Percentiles rank a stretch among this genome's conserved stretches.
phyloP scores from a whole-genome alignment of 2,113 vertebrate genomes.

The Grammomys dolichurus region DNA sequence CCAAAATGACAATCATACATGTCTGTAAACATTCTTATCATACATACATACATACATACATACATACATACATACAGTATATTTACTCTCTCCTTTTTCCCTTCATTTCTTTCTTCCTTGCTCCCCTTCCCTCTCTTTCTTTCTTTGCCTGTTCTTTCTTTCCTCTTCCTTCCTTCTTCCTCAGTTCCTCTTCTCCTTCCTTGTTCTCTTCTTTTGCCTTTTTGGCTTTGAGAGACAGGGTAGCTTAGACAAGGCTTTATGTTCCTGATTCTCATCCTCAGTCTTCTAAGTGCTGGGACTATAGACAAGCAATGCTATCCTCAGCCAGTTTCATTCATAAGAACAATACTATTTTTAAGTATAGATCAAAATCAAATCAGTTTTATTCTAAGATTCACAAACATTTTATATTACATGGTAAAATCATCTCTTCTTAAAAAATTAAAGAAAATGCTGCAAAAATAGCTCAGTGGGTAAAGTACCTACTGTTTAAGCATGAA shows the following conservation, averaged over 20 bases:
- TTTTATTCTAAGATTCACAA: slow-evolving; percentile 20
- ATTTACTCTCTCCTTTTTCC: not conserved
- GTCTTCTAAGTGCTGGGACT: not conserved
- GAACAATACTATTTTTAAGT: not conserved
- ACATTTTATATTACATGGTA: not conserved
- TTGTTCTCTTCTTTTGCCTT: not conserved
- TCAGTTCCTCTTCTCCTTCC: not conserved
- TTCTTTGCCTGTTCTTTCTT: too few species aligned
- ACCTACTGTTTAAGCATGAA: not conserved
- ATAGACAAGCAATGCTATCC: not conserved
- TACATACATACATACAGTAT: not conserved
- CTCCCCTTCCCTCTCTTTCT: not conserved
- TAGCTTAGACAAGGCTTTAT: not conserved
- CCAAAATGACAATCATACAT: not conserved
- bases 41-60: too few species aligned
- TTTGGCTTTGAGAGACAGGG: not conserved
- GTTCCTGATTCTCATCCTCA: not conserved
- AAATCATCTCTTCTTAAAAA: not conserved
- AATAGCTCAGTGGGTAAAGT: not conserved
- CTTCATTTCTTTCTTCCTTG: too few species aligned
- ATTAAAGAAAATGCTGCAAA: not conserved
- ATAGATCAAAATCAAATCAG: slow-evolving; percentile 2
- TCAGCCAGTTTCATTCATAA: not conserved
- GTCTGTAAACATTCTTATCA: not conserved
- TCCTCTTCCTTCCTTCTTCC: too few species aligned